Evolutionary conservation across 2,797 vertebrate genomes (phyloP).

Genomic region (Zalophus californianus): DNA sequence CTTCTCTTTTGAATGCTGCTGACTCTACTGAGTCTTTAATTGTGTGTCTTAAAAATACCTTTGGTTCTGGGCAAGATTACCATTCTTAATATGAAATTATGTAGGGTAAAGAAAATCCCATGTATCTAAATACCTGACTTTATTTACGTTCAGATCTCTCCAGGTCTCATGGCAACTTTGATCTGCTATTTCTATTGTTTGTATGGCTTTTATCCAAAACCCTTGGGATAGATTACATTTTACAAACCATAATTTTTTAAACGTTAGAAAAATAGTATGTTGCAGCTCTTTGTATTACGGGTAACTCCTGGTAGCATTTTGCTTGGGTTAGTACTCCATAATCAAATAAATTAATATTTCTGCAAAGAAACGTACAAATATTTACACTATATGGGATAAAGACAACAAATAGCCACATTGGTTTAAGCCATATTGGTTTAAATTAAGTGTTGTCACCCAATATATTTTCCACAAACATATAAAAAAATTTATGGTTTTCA

Average conservation of each 20-base stretch:
- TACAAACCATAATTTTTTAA: neutral
- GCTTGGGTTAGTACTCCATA: neutral
- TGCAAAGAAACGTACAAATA: constrained; percentile 12
- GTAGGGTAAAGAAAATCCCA: neutral
- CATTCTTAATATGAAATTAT: neutral
- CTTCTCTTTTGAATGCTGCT: neutral
- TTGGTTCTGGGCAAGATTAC: neutral
- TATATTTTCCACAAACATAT: neutral
- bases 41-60: neutral
- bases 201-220: neutral
- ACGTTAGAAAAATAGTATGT: neutral
- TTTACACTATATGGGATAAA: neutral
- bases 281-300: neutral
- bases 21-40: neutral
- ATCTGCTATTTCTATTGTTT: neutral
- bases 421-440: neutral
- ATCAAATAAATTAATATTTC: neutral
- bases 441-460: neutral
- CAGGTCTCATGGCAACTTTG: neutral
- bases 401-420: neutral
- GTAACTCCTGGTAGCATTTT: neutral
- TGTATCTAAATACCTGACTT: neutral
- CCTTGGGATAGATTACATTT: neutral
- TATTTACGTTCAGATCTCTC: neutral
- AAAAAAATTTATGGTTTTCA: neutral